Evolutionary conservation across 2,113 vertebrate genomes (phyloP).

Genomic region (Pelecanoides urinatrix): DNA sequence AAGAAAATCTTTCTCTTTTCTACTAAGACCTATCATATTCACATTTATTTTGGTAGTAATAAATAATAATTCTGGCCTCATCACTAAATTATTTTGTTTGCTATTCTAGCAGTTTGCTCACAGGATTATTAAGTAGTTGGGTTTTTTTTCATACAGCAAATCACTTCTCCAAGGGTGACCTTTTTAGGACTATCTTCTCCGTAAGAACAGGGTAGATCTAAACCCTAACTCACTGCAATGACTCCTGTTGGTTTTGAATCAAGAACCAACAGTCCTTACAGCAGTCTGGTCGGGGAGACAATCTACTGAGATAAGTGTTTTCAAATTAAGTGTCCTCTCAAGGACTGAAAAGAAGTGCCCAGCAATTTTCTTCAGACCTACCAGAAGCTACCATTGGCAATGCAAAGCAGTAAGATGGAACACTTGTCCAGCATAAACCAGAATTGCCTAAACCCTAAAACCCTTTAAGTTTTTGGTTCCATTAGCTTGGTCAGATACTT

Average conservation of each 20-base stretch:
- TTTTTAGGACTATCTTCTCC: background rate
- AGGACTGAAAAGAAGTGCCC: background rate
- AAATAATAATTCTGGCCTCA: background rate
- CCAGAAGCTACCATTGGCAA: background rate
- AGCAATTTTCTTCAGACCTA: background rate
- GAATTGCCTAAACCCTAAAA: background rate
- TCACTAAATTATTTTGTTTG: background rate
- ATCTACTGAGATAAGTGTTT: background rate
- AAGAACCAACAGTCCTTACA: background rate
- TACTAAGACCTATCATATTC: background rate
- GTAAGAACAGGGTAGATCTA: background rate
- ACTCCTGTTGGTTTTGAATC: background rate
- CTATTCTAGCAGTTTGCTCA: background rate
- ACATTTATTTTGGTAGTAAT: background rate
- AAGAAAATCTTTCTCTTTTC: background rate
- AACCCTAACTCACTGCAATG: background rate
- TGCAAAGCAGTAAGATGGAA: background rate
- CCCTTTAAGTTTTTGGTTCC: background rate
- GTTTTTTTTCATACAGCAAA: background rate
- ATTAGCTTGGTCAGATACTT: background rate
- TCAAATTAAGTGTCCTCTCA: background rate
- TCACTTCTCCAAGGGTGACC: background rate
- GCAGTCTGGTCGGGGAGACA: background rate
- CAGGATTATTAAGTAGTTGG: background rate
- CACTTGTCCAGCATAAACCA: background rate